Conservation (phyloP, 2,797 vertebrate genomes). For the Heterohyrax brucei region DNA sequence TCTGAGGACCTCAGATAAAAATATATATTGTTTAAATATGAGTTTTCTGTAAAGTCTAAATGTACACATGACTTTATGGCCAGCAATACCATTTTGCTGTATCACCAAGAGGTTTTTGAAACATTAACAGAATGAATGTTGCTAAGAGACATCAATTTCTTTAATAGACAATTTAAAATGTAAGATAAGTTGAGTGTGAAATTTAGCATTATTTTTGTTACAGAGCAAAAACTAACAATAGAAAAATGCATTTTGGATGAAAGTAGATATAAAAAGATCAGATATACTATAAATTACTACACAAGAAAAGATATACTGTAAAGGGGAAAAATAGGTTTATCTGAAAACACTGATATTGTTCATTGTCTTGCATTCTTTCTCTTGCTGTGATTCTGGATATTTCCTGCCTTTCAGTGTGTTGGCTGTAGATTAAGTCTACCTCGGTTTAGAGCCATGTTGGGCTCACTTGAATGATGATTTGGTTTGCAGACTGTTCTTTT, state of each 20-base stretch:
- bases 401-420: constrained; percentile 77
- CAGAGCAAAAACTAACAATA: constrained; percentile 72
- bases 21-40: constrained; percentile 34
- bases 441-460: constrained; percentile 33
- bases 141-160: constrained; percentile 69
- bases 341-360: constrained; percentile 50
- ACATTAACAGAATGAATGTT: constrained; percentile 56
- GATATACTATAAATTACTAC: constrained; percentile 44
- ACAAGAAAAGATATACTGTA: neutral
- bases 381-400: constrained; percentile 75
- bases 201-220: constrained; percentile 63
- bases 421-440: neutral
- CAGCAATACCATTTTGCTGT: constrained; percentile 56
- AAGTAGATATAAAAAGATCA: constrained; percentile 67
- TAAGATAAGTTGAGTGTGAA: constrained; percentile 77
- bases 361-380: constrained; percentile 73
- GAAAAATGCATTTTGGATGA: constrained; percentile 31
- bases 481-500: constrained; percentile 68
- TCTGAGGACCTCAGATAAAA: constrained; percentile 44
- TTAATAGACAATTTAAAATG: constrained; percentile 70
- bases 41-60: constrained; percentile 63
- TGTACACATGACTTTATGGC: constrained; percentile 33
- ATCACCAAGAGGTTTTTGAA: constrained; percentile 71
- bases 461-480: constrained; percentile 54
- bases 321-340: constrained; percentile 43